Base-by-base conservation (phyloP, 1,140 invertebrate species). In the Leptinotarsa defecta region DNA sequence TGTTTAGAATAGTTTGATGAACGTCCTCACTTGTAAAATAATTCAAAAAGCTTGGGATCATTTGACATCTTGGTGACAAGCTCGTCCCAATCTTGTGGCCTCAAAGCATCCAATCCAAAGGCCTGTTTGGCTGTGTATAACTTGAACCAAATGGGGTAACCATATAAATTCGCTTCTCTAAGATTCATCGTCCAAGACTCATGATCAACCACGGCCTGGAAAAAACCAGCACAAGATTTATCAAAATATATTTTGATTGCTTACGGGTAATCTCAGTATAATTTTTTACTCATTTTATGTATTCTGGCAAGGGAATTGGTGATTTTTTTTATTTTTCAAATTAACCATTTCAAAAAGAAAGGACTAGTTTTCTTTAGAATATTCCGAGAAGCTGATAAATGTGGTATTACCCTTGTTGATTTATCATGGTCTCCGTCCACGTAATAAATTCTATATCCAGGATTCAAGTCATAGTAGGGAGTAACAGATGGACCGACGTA, bases 141-240 rank as follows among this genome's bases (percentile, higher is more conserved):
- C 86, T 96, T 94, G 81, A 94, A 93, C 95, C 95, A 98, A 74
- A 95, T 92, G 1, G 95, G 94, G 83, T 94, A 94, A 68, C 94
- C 92, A 77, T 94, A 95, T 3, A 93, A 85, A 87, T 98, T 99
- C 0, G 96, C 96, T 86, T 96, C 94, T 79, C 95, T 94, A n/a
- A 99, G 85, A 86, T 98, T 97, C 92, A 98, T 94, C 20, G 95
- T 94, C 93, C 96, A 98, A 2, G 94, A 96, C 84, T 98, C 95
- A 83, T 97, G 96, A 86, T 99, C 96, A 13, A 98, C 89, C 11
- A 98, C 94, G 85, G 91, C 88, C 94, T 95, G 89, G 88, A 77
- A 69, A 77, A 13, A 49, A 74, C 34, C 34, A 34, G 34, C 1
- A 34, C 34, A 11, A 34, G 5, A 34, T 34, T 8, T 34, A 34